phyloP scores from a whole-genome alignment of 2,888 invertebrate genomes.

The Adelphocoris suturalis region DNA sequence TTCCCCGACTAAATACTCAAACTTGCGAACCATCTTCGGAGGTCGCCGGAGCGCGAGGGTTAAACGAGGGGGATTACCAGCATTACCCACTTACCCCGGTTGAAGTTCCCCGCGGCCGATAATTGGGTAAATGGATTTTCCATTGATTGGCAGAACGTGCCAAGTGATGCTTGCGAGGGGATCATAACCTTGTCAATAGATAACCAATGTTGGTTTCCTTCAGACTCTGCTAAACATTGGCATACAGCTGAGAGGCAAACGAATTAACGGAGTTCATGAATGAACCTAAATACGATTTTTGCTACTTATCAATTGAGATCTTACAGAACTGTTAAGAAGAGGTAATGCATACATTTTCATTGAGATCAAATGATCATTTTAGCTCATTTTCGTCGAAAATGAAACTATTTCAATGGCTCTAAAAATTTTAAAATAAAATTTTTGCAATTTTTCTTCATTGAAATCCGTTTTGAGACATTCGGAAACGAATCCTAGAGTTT shows the following conservation, averaged over 20 bases:
- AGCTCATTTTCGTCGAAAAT: too few species aligned
- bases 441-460: too few species aligned
- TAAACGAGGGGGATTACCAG: neutral
- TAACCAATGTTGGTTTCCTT: constrained; percentile 15
- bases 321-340: too few species aligned
- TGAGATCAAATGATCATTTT: too few species aligned
- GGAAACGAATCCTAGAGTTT: too few species aligned
- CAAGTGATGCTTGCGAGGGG: neutral
- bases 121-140: constrained; percentile 1
- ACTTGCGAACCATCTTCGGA: neutral
- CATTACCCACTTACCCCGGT: neutral
- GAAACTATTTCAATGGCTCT: too few species aligned
- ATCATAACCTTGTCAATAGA: constrained; percentile 5
- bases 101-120: neutral
- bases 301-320: too few species aligned
- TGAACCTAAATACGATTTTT: too few species aligned
- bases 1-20: constrained; percentile 27
- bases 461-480: too few species aligned
- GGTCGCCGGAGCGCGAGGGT: neutral
- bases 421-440: too few species aligned
- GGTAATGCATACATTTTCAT: too few species aligned
- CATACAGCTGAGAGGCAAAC: neutral
- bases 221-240: neutral
- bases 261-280: neutral
- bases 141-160: constrained; percentile 28